These are phyloP conservation scores for Propithecus perrieri DNA, from an alignment of 2,797 vertebrate genomes.

Conservation along the genomic window DNA sequence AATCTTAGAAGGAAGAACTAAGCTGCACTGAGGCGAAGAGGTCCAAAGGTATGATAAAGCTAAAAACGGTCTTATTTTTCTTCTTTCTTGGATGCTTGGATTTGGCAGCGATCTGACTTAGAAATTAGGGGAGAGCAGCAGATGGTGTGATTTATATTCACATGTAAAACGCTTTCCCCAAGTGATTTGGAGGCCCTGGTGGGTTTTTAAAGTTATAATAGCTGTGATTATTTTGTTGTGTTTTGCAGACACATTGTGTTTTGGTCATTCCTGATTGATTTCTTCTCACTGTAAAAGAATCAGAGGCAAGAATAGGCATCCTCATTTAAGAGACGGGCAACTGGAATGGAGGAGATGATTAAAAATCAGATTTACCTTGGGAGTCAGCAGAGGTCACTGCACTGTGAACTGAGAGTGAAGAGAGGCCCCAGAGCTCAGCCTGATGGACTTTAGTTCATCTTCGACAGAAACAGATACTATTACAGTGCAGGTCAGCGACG, in stretches of 20 bases:
- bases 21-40: not conserved
- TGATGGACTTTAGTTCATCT: not conserved
- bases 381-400: not conserved
- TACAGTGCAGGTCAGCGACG: not conserved
- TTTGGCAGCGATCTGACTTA: constrained; percentile 58
- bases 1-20: constrained; percentile 4
- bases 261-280: constrained; percentile 41
- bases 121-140: constrained; percentile 45
- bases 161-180: constrained; percentile 44
- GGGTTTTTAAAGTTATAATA: constrained; percentile 50
- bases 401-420: not conserved
- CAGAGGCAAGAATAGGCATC: not conserved
- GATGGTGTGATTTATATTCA: constrained; percentile 62
- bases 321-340: not conserved
- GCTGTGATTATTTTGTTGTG: constrained; percentile 46
- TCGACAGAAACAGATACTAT: not conserved
- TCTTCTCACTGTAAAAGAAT: not conserved
- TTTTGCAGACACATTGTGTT: constrained; percentile 31
- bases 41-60: not conserved
- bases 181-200: constrained; percentile 41
- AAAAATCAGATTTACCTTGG: not conserved
- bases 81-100: constrained; percentile 18
- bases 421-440: not conserved
- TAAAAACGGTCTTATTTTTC: constrained; percentile 17
- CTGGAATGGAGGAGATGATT: not conserved